These are phyloP conservation scores for Carettochelys insculpta DNA, from an alignment of 2,113 vertebrate species.

Conservation along the genomic window DNA sequence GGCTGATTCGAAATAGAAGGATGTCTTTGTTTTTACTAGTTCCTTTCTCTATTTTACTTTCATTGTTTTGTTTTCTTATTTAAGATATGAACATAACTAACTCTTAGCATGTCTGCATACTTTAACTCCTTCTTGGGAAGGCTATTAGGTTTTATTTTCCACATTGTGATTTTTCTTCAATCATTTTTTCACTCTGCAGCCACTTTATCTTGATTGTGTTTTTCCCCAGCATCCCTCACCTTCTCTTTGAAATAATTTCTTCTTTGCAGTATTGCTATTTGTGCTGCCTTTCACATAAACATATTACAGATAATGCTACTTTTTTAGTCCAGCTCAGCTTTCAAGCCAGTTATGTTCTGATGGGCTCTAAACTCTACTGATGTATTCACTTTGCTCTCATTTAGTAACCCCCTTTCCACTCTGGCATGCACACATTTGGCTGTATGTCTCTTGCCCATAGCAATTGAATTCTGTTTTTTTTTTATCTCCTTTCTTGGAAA, in stretches of 20 bases:
- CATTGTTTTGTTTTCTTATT: neutral
- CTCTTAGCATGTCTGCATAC: neutral
- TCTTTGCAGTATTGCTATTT: neutral
- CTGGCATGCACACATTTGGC: neutral
- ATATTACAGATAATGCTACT: neutral
- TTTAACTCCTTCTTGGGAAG: neutral
- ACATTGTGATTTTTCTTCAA: neutral
- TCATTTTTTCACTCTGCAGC: accelerated
- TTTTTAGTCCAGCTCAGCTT: neutral
- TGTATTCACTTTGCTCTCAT: neutral
- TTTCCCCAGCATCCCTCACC: neutral
- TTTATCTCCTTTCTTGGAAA: neutral
- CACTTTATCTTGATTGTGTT: neutral
- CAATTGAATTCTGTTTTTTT: neutral
- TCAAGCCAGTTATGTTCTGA: neutral
- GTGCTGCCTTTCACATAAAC: neutral
- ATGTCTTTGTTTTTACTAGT: neutral
- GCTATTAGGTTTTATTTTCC: neutral
- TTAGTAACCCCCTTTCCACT: accelerated
- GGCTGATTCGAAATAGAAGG: neutral
- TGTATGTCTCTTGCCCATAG: neutral
- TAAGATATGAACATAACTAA: too few relatives aligned
- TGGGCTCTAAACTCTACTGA: neutral
- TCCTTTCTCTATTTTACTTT: neutral
- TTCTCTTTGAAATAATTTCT: neutral